These are phyloP conservation scores for Neolamprologus hecqui DNA, from an alignment of 2,113 vertebrate species.

Conservation along the genomic window DNA sequence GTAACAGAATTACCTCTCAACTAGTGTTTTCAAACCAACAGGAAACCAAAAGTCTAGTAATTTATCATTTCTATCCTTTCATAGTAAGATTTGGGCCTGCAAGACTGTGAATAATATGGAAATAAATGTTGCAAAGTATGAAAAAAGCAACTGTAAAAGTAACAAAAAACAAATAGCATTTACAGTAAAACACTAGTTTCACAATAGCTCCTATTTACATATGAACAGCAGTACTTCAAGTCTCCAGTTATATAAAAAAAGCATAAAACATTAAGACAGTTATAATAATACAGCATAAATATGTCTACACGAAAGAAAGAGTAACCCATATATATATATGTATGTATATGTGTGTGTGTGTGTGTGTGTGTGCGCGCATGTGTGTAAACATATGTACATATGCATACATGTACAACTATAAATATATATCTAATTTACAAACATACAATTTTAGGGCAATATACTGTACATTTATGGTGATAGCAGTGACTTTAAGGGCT, in stretches of 20 bases:
- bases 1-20: not conserved
- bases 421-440: constrained; percentile 77
- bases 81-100: constrained; percentile 1
- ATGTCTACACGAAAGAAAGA: constrained; percentile 76
- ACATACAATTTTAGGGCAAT: constrained; percentile 70
- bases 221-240: constrained; percentile 95
- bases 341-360: accelerated
- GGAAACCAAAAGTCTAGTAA: not conserved
- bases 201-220: constrained; percentile 89
- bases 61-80: not conserved
- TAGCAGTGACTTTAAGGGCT: constrained; percentile 55
- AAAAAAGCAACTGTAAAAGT: constrained; percentile 50
- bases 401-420: constrained; percentile 77
- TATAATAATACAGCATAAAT: constrained; percentile 81
- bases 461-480: constrained; percentile 76
- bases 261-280: constrained; percentile 62
- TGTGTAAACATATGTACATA: constrained; percentile 74
- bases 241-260: constrained; percentile 86
- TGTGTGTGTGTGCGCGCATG: accelerated
- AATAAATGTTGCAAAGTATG: constrained; percentile 31
- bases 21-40: not conserved
- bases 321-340: constrained; percentile 49
- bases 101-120: constrained; percentile 18
- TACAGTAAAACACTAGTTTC: constrained; percentile 83
- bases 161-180: constrained; percentile 70